Percentiles rank a stretch among this genome's conserved stretches.
Evolutionary conservation across 23 tunicate species (phyloP).

Genomic region (Oikopleura vanhoeffeni): DNA sequence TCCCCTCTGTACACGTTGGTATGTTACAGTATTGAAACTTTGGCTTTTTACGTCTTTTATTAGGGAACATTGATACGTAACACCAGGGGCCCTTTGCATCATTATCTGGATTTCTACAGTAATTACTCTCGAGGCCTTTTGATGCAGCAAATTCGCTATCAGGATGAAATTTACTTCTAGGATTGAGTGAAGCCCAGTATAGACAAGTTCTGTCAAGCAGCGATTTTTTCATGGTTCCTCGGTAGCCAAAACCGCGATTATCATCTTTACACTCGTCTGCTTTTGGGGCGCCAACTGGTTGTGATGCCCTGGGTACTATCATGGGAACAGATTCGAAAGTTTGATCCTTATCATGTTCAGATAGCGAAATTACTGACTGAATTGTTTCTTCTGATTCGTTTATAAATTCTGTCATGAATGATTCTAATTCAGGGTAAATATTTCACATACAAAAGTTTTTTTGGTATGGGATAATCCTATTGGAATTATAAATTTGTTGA

Average conservation of each 20-base stretch:
- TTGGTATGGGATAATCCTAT: too few species aligned
- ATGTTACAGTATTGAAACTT: conserved; percentile 6
- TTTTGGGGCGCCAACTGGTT: too few species aligned
- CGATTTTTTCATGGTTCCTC: neutral
- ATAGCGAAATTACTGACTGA: too few species aligned
- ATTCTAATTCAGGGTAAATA: too few species aligned
- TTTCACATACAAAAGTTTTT: too few species aligned
- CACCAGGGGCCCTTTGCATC: conserved; percentile 11
- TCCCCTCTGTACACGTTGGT: neutral
- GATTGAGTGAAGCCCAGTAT: neutral
- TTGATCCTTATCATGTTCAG: too few species aligned
- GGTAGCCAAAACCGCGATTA: neutral
- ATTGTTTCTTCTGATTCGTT: too few species aligned
- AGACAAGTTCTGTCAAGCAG: neutral
- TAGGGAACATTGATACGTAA: neutral
- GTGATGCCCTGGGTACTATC: too few species aligned
- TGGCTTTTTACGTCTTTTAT: neutral
- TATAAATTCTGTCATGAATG: too few species aligned
- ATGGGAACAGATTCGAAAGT: too few species aligned
- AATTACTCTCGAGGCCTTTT: neutral
- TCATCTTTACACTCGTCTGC: neutral
- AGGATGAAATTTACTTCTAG: neutral
- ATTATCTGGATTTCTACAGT: neutral
- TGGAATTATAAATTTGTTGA: too few species aligned
- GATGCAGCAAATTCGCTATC: neutral